These are phyloP conservation scores for Neuroscelio doddi DNA, from an alignment of 2,888 invertebrate genomes.

Conservation along the genomic window DNA sequence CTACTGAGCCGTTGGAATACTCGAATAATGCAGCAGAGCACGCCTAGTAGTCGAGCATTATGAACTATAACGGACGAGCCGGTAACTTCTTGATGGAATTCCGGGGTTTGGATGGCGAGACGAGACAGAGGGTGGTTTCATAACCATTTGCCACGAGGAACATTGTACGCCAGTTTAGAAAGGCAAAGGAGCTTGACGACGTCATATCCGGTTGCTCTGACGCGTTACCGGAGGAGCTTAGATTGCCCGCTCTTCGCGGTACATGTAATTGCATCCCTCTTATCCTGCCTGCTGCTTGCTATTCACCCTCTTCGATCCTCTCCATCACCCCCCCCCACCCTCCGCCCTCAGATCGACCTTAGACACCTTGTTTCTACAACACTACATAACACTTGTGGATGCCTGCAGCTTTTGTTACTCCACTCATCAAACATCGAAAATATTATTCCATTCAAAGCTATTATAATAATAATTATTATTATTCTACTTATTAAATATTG, in stretches of 20 bases:
- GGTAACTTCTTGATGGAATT: conserved; percentile 37
- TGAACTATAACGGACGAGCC: conserved; percentile 18
- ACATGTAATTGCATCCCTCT: conserved; percentile 44
- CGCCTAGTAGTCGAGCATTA: conserved; percentile 8
- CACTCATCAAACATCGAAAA: too few species aligned
- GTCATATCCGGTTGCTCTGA: conserved; percentile 61
- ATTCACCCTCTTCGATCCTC: conserved; percentile 28
- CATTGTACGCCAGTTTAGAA: conserved; percentile 21
- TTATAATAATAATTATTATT: too few species aligned
- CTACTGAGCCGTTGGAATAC: too few species aligned
- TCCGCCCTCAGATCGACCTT: too few species aligned
- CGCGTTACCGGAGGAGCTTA: conserved; percentile 52
- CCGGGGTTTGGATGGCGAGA: conserved; percentile 17
- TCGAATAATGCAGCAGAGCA: too few species aligned
- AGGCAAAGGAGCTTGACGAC: conserved; percentile 53
- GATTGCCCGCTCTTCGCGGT: conserved; percentile 47
- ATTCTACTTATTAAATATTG: too few species aligned
- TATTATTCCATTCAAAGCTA: too few species aligned
- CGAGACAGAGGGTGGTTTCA: conserved; percentile 14
- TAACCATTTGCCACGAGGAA: conserved; percentile 29
- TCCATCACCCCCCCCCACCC: too few species aligned
- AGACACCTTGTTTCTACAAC: too few species aligned
- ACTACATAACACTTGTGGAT: too few species aligned
- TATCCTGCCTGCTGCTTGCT: conserved; percentile 10
- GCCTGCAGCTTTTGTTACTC: too few species aligned